Evolutionary conservation across 2,888 invertebrate genomes (phyloP).

Genomic region (Poecilus cupreus): DNA sequence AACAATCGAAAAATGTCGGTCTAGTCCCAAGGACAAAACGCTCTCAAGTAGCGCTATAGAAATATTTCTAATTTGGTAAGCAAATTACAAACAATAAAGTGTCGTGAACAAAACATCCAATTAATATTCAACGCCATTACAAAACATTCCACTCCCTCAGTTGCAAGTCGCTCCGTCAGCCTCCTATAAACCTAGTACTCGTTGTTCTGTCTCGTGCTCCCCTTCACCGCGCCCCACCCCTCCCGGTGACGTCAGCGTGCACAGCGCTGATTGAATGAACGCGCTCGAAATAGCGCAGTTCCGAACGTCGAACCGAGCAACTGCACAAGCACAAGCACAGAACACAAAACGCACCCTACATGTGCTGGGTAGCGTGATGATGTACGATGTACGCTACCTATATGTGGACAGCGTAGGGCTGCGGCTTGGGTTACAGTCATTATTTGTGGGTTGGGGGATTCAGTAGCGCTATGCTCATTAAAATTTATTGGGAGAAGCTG

Average conservation of each 20-base stretch:
- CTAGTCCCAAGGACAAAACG: no score
- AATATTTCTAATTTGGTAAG: no score
- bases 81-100: no score
- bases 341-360: not conserved
- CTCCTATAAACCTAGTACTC: not conserved
- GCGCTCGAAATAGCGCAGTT: not conserved
- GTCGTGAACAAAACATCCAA: not conserved
- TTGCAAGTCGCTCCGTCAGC: not conserved
- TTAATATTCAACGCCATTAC: not conserved
- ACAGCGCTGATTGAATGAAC: constrained; percentile 25
- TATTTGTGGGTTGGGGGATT: no score
- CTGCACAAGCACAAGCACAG: not conserved
- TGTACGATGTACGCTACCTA: not conserved
- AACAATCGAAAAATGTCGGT: no score
- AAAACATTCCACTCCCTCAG: not conserved
- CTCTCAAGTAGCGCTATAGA: no score
- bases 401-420: not conserved
- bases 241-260: not conserved
- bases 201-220: not conserved
- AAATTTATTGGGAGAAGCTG: no score
- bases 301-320: constrained; percentile 2
- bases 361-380: not conserved
- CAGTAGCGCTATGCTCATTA: no score
- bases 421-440: no score
- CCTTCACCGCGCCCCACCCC: not conserved